These are phyloP conservation scores for Malthinus seriepunctatus DNA, from an alignment of 2,888 invertebrate genomes.

Conservation along the genomic window DNA sequence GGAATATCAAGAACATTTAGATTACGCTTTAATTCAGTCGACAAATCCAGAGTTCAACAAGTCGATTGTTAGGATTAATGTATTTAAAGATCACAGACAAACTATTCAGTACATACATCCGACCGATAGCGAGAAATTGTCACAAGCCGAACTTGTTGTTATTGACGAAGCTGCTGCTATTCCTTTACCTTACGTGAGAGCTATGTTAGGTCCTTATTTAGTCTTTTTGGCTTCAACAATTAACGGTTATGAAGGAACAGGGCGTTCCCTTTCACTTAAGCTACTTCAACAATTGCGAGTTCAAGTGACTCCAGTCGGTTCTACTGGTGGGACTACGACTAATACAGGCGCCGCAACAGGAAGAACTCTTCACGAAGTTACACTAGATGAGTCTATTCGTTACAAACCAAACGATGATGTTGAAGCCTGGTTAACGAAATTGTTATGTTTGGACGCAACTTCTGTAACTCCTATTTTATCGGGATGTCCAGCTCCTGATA, in stretches of 20 bases:
- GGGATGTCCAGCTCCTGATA: conserved; percentile 87
- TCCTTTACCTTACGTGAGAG: conserved; percentile 88
- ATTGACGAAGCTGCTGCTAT: conserved; percentile 99
- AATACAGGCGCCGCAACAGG: conserved; percentile 56
- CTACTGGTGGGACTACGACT: conserved; percentile 54
- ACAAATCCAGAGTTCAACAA: conserved; percentile 97
- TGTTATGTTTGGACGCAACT: conserved; percentile 90
- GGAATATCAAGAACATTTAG: conserved; percentile 93
- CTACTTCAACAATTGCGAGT: conserved; percentile 84
- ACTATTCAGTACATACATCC: conserved; percentile 97
- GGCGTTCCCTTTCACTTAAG: conserved; percentile 92
- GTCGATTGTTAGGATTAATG: conserved; percentile 90
- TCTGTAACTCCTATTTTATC: conserved; percentile 66
- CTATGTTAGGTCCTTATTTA: conserved; percentile 87
- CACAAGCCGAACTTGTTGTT: conserved; percentile 92
- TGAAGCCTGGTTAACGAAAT: conserved; percentile 87
- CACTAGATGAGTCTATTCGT: conserved; percentile 92
- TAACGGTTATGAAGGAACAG: conserved; percentile 98
- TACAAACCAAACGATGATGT: conserved; percentile 86
- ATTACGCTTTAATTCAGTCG: conserved; percentile 93
- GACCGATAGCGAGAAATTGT: conserved; percentile 82
- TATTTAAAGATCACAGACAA: conserved; percentile 88
- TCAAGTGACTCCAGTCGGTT: conserved; percentile 61
- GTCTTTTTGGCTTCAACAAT: conserved; percentile 96
- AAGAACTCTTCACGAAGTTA: conserved; percentile 63